Conservation (phyloP, 2,888 invertebrate genomes). For the Plagodis dolabraria region DNA sequence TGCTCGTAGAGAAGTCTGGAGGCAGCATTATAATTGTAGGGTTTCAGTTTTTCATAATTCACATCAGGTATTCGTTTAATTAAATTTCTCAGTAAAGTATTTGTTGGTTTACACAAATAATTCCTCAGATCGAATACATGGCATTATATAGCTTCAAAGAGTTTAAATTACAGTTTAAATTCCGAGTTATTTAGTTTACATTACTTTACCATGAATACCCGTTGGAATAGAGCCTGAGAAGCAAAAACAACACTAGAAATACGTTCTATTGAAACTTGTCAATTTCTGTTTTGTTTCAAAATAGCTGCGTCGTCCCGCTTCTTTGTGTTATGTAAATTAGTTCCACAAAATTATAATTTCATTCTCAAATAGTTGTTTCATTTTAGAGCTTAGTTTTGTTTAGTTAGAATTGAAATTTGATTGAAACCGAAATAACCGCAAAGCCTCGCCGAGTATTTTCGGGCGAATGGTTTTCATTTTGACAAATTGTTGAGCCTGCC, state of each 20-base stretch:
- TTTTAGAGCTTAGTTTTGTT: slow-evolving; percentile 25
- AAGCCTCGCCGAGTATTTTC: slow-evolving; percentile 14
- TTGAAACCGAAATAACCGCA: slow-evolving; percentile 15
- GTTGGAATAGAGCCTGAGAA: neutral
- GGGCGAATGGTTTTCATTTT: slow-evolving; percentile 18
- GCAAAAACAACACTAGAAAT: slow-evolving; percentile 44
- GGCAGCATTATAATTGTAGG: too few species aligned
- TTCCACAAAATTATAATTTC: slow-evolving; percentile 31
- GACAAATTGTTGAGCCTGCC: slow-evolving; percentile 19
- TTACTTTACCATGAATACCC: too few species aligned
- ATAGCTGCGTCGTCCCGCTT: slow-evolving; percentile 29
- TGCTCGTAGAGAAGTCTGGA: too few species aligned
- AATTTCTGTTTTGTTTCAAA: slow-evolving; percentile 36
- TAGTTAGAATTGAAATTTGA: slow-evolving; percentile 27
- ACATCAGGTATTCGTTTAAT: too few species aligned
- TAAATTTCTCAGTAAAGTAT: too few species aligned
- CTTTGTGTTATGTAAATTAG: slow-evolving; percentile 41
- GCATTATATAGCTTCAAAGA: too few species aligned
- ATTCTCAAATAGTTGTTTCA: slow-evolving; percentile 21
- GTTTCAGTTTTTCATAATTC: too few species aligned
- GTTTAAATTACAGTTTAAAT: too few species aligned
- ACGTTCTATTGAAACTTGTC: slow-evolving; percentile 35
- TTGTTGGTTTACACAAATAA: too few species aligned
- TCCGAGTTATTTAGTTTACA: too few species aligned
- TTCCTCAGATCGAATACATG: too few species aligned